Evolutionary conservation across 1,140 invertebrate species (phyloP).

Genomic region (Hypsibius dujardini): DNA sequence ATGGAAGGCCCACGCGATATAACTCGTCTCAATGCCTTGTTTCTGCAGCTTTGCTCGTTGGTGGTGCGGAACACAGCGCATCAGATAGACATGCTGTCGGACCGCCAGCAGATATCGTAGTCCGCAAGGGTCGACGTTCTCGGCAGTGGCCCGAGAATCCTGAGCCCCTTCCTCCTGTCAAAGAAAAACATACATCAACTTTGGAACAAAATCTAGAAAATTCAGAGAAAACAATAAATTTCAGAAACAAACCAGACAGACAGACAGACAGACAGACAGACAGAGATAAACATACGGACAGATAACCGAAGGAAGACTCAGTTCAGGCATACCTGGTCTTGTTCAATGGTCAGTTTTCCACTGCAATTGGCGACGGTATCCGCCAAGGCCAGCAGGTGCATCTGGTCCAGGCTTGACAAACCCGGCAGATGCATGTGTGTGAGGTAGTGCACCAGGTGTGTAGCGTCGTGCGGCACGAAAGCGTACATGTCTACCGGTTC

Average conservation of each 20-base stretch:
- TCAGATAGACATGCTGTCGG: conserved; percentile 90
- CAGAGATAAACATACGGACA: too few relatives aligned
- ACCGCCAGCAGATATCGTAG: conserved; percentile 85
- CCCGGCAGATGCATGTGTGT: conserved; percentile 92
- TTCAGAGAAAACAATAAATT: too few relatives aligned
- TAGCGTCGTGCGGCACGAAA: conserved; percentile 30
- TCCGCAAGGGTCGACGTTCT: conserved; percentile 76
- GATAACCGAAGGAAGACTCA: too few relatives aligned
- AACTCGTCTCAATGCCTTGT: conserved; percentile 71
- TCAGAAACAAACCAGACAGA: too few relatives aligned
- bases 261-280: too few relatives aligned
- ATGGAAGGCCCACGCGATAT: conserved; percentile 97
- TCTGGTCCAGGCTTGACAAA: conserved; percentile 89
- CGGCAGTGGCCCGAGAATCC: conserved; percentile 20
- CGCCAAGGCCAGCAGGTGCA: conserved; percentile 89
- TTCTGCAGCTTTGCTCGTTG: conserved; percentile 70
- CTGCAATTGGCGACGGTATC: conserved; percentile 75
- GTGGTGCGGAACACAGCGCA: conserved; percentile 65
- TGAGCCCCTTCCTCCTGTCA: conserved; percentile 29
- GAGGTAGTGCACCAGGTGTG: conserved; percentile 56
- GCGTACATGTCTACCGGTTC: conserved; percentile 19
- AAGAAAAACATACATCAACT: too few relatives aligned
- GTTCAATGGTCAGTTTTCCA: conserved; percentile 31
- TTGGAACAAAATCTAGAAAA: too few relatives aligned
- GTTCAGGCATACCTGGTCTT: too few relatives aligned